Conservation (phyloP, 2,113 vertebrate genomes). For the Ovis aries region DNA sequence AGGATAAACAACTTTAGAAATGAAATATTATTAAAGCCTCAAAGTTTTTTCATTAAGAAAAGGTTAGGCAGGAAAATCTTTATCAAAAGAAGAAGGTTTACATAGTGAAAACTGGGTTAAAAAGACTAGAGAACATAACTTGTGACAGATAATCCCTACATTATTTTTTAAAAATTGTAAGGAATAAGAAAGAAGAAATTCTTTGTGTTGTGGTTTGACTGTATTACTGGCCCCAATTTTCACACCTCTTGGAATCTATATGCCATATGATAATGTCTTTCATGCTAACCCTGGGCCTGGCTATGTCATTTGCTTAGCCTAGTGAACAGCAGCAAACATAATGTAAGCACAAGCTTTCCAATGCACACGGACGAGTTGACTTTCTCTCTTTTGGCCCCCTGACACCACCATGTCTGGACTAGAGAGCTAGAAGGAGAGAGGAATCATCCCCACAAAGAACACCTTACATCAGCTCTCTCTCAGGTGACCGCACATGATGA, state of each 20-base stretch:
- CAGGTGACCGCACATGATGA: background rate
- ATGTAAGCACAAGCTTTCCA: background rate
- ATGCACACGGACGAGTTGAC: background rate
- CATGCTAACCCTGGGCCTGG: background rate
- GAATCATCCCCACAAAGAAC: background rate
- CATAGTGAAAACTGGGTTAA: background rate
- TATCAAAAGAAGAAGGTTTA: background rate
- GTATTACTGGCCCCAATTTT: background rate
- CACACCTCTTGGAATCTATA: background rate
- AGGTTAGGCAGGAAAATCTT: background rate
- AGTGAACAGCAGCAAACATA: background rate
- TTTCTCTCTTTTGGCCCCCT: background rate
- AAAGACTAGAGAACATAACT: background rate
- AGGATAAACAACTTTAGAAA: background rate
- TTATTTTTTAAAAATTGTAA: background rate
- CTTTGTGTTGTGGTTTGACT: background rate
- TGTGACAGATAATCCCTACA: background rate
- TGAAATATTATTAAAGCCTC: background rate
- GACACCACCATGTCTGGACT: background rate
- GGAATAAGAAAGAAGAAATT: background rate
- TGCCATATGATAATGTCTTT: background rate
- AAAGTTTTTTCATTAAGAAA: background rate
- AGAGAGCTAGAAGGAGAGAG: background rate
- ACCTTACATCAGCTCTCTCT: background rate
- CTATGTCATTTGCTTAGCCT: background rate